A percentile compares a stretch with the other conserved stretches of the same genome.
phyloP scores from a whole-genome alignment of 2,888 invertebrate species.

The Apodemia duryi region DNA sequence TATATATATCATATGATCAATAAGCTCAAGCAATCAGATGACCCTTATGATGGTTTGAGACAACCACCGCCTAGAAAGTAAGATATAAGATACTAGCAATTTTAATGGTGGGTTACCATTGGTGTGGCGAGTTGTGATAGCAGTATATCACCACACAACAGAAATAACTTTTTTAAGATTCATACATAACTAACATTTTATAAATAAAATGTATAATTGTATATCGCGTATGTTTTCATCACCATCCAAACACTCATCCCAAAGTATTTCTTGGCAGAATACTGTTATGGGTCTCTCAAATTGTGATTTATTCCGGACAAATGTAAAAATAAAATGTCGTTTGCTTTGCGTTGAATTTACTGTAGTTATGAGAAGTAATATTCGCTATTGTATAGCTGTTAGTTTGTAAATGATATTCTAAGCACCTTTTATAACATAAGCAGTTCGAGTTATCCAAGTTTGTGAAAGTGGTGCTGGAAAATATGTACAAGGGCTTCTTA shows the following conservation, averaged over 20 bases:
- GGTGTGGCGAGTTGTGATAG: too few relatives aligned
- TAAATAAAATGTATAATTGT: conserved; percentile 18
- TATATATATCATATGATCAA: too few relatives aligned
- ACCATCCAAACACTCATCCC: conserved; percentile 41
- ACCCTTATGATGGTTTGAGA: too few relatives aligned
- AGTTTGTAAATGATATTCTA: background rate
- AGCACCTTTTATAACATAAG: background rate
- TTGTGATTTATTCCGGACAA: conserved; percentile 73
- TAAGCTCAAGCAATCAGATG: too few relatives aligned
- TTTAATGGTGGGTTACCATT: too few relatives aligned
- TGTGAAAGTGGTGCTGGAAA: too few relatives aligned
- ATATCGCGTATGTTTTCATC: conserved; percentile 30
- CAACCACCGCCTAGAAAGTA: too few relatives aligned
- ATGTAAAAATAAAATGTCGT: conserved; percentile 63
- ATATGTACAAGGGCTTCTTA: background rate
- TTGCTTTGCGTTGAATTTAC: conserved; percentile 40
- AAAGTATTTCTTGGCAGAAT: conserved; percentile 52
- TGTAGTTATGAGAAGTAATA: background rate
- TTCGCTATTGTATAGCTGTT: conserved; percentile 1
- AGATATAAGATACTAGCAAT: too few relatives aligned
- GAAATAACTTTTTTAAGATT: too few relatives aligned
- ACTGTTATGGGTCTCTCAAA: conserved; percentile 61
- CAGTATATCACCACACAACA: too few relatives aligned
- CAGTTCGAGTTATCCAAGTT: background rate
- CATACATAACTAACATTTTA: too few relatives aligned